Percentiles rank a stretch among this genome's conserved stretches.
Conservation (phyloP, 2,888 invertebrate species). For the Acanthosoma haemorrhoidale region DNA sequence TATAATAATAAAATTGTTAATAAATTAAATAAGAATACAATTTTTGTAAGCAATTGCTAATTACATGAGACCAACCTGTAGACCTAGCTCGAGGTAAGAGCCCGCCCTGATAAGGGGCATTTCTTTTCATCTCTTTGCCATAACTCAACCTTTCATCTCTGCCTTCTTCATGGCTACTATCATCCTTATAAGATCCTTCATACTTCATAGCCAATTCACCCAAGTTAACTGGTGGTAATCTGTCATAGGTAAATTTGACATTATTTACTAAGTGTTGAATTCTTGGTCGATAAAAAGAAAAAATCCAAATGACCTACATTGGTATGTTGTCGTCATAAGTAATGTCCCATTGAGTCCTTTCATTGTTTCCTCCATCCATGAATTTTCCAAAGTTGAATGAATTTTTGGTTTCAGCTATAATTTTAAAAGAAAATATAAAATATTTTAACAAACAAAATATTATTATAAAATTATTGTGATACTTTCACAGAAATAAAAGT, state of each 20-base stretch:
- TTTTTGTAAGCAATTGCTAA: no score
- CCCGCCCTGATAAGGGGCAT: background rate
- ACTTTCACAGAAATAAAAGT: no score
- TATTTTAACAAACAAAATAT: no score
- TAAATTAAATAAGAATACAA: no score
- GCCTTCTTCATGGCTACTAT: background rate
- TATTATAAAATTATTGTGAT: no score
- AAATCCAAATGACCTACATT: background rate
- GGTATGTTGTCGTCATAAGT: slow-evolving; percentile 1
- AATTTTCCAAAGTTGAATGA: background rate
- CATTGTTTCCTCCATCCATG: slow-evolving; percentile 5
- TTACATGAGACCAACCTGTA: slow-evolving; percentile 34
- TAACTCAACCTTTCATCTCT: slow-evolving; percentile 25
- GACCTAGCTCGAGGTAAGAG: slow-evolving; percentile 31
- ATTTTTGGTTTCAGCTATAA: slow-evolving; percentile 17
- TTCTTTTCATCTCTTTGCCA: slow-evolving; percentile 25
- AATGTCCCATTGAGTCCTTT: slow-evolving; percentile 5
- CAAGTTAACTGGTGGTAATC: slow-evolving; percentile 23
- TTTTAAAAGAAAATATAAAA: background rate
- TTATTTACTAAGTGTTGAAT: background rate
- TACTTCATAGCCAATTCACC: slow-evolving; percentile 30
- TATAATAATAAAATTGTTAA: no score
- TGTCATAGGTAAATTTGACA: background rate
- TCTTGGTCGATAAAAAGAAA: background rate
- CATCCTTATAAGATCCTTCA: slow-evolving; percentile 11